A percentile compares a stretch with the other conserved stretches of the same genome.
These are phyloP conservation scores for Muntiacus muntjak DNA, from an alignment of 2,113 vertebrate genomes.

Conservation along the genomic window DNA sequence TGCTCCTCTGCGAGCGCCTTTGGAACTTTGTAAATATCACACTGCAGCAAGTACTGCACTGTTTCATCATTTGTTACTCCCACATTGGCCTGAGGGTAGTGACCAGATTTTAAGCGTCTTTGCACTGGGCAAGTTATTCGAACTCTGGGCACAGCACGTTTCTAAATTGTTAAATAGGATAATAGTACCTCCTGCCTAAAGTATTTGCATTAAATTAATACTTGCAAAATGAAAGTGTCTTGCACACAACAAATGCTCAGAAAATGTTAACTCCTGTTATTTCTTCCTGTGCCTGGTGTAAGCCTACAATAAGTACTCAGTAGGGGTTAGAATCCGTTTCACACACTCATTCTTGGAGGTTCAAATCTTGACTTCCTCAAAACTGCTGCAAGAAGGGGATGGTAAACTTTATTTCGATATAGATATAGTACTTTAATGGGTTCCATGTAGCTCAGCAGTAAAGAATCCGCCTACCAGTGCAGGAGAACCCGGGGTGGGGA, in stretches of 20 bases:
- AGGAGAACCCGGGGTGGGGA: neutral
- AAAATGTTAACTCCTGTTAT: neutral
- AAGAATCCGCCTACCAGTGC: neutral
- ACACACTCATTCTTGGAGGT: neutral
- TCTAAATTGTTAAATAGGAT: neutral
- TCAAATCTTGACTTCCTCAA: neutral
- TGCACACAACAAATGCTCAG: neutral
- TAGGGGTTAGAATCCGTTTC: neutral
- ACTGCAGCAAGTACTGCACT: neutral
- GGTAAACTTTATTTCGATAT: neutral
- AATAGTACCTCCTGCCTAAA: neutral
- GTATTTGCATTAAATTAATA: neutral
- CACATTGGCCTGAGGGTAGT: neutral
- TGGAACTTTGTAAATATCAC: neutral
- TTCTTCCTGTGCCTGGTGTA: neutral
- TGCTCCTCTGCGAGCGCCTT: neutral
- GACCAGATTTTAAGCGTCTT: neutral
- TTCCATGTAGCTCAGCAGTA: neutral
- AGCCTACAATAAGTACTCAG: too few relatives aligned
- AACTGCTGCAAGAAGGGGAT: neutral
- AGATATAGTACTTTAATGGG: neutral
- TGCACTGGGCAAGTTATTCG: neutral
- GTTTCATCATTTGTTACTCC: neutral
- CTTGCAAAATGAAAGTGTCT: neutral
- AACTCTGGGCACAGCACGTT: neutral